Conservation (phyloP, 2,888 invertebrate genomes). For the Argynnis bischoffii region DNA sequence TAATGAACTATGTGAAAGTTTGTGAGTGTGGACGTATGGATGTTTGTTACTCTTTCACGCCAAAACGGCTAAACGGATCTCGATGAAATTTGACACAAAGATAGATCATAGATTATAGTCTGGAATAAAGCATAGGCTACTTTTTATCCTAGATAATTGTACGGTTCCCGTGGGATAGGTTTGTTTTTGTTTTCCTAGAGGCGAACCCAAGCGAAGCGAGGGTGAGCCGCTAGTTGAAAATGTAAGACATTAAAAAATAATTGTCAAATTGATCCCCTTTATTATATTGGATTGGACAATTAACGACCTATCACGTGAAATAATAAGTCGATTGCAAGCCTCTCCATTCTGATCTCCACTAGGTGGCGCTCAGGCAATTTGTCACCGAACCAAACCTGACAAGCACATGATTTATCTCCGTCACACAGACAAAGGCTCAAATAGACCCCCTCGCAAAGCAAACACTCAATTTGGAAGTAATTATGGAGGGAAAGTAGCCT, state of each 20-base stretch:
- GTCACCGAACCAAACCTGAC: slow-evolving; percentile 72
- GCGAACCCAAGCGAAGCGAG: too few relatives aligned
- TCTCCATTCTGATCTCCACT: slow-evolving; percentile 48
- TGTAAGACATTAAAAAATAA: background rate
- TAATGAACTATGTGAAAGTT: too few relatives aligned
- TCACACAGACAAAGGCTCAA: slow-evolving; percentile 70
- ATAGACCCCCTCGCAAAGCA: slow-evolving; percentile 70
- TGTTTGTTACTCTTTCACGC: too few relatives aligned
- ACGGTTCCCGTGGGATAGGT: too few relatives aligned
- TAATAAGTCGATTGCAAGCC: slow-evolving; percentile 34
- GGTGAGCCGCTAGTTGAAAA: background rate
- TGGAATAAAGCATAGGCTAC: too few relatives aligned
- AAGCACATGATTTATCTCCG: slow-evolving; percentile 74
- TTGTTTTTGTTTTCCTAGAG: too few relatives aligned
- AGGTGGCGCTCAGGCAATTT: slow-evolving; percentile 71
- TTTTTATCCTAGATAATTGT: too few relatives aligned
- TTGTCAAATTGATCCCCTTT: background rate
- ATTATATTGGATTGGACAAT: slow-evolving; percentile 20
- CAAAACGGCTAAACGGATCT: too few relatives aligned
- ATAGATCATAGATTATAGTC: too few relatives aligned
- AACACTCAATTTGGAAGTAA: slow-evolving; percentile 71
- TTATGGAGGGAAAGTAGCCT: slow-evolving; percentile 65
- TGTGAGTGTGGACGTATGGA: too few relatives aligned
- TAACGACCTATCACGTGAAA: slow-evolving; percentile 35
- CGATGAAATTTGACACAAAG: too few relatives aligned